Evolutionary conservation across 2,113 vertebrate species (phyloP).

Genomic region (Poicephalus gulielmi): DNA sequence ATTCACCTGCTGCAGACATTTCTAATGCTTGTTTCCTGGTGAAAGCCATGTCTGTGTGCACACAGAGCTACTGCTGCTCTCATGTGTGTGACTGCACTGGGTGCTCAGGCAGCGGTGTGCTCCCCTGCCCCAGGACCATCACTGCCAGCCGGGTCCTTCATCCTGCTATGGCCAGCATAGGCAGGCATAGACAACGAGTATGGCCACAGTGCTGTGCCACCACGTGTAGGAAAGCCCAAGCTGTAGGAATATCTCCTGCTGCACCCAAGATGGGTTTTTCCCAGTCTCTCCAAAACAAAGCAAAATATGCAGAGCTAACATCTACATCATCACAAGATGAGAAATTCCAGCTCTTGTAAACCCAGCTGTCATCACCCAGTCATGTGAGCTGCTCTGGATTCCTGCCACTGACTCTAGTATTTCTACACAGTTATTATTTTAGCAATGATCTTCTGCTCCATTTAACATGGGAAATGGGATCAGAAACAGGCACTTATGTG

Average conservation of each 20-base stretch:
- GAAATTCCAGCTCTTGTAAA: constrained; percentile 26
- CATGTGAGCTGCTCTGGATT: constrained; percentile 31
- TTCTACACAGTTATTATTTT: neutral
- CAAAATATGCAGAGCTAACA: neutral
- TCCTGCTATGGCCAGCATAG: neutral
- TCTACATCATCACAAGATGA: neutral
- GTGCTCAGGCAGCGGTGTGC: neutral
- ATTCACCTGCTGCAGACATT: neutral
- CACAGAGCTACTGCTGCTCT: neutral
- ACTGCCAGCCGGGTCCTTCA: neutral
- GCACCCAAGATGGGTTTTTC: neutral
- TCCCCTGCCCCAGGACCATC: neutral
- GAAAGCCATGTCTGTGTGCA: neutral
- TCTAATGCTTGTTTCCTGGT: neutral
- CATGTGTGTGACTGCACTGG: neutral
- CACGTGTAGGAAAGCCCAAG: neutral
- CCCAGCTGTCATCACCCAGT: neutral
- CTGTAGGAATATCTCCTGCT: neutral
- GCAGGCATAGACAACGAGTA: rapidly evolving
- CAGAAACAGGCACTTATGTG: neutral
- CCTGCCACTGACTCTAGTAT: neutral
- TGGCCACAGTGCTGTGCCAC: neutral
- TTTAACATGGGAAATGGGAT: neutral
- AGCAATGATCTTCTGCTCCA: neutral
- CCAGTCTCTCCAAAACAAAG: neutral